Conservation (phyloP, 1,140 invertebrate genomes). For the Wasmannia auropunctata region DNA sequence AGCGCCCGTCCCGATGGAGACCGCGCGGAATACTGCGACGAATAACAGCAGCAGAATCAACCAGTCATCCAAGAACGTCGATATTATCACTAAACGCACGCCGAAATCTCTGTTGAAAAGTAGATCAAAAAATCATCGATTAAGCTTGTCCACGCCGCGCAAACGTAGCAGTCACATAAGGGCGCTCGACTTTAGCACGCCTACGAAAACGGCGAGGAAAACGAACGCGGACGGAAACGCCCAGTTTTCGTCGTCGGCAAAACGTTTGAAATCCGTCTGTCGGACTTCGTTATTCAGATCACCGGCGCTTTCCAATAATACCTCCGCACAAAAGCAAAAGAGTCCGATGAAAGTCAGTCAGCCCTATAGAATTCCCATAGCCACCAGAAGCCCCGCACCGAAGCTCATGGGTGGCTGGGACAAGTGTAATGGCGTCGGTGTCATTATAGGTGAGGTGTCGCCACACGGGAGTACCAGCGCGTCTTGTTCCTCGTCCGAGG, state of each 20-base stretch:
- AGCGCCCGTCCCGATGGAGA: constrained; percentile 15
- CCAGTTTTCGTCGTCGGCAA: constrained; percentile 48
- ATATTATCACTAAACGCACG: constrained; percentile 77
- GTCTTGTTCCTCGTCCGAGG: constrained; percentile 26
- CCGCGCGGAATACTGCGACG: neutral
- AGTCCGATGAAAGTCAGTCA: constrained; percentile 60
- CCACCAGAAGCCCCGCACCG: constrained; percentile 80
- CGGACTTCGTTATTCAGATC: constrained; percentile 80
- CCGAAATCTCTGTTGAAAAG: constrained; percentile 79
- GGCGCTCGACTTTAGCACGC: constrained; percentile 82
- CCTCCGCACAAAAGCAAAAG: constrained; percentile 43
- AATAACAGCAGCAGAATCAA: neutral
- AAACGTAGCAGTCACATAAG: constrained; percentile 81
- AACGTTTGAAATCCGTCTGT: constrained; percentile 72
- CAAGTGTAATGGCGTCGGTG: constrained; percentile 80
- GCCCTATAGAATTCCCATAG: constrained; percentile 73
- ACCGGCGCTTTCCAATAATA: constrained; percentile 67
- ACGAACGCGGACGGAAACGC: constrained; percentile 39
- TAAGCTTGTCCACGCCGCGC: constrained; percentile 84
- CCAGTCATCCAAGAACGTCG: constrained; percentile 26
- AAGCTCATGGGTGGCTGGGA: constrained; percentile 82
- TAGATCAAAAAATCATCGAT: constrained; percentile 79
- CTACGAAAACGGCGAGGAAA: constrained; percentile 71
- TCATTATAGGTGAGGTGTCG: constrained; percentile 76
- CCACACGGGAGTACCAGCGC: constrained; percentile 60